Evolutionary conservation across 2,113 vertebrate genomes (phyloP), one percentile per base, ranked within the genome.

Genomic region (Echinops telfairi): DNA sequence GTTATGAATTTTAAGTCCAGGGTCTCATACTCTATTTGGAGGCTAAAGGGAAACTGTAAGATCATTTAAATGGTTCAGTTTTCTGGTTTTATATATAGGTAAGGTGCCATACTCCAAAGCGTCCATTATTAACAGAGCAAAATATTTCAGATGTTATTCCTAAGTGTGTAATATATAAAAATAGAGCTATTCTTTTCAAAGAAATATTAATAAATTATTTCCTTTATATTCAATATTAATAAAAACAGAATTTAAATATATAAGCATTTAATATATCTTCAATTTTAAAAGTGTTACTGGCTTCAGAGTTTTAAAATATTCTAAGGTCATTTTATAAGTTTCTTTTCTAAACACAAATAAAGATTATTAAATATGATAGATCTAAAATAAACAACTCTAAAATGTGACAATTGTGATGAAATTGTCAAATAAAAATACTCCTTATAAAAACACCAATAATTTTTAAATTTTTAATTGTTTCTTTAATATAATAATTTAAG

Each of bases 241-340:
- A 47, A 86, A 86, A 93, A 68, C 1, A 95, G 58, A 43, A 68
- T 86, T 58, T 76, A 86, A 90, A 38, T 62, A n/a, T 73, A 81
- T 0, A 76, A 22, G 7, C 36, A 78, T 94, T 58, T 71, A 33
- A 33, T 33, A 23, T 31, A 29, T 43, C 3, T 29, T 58, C 33
- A 91, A 22, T 22, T 86, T 75, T 79, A 77, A 29, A 81, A 95
- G 36, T 38, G 82, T 16, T 15, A 90, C 19, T 96, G 75, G 6
- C 88, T 96, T 70, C 88, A 25, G 2, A 89, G 47, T 94, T 83
- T 89, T 83, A 90, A 38, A 89, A 95, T 89, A 92, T 91, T 86
- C 43, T 88, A n/a, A 43, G 12, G 38, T 77, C 31, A 84, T 78
- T 73, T 92, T 38, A 70, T 84, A 96, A 93, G 90, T 92, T 47